These are phyloP conservation scores for Crypturellus tataupa DNA, from an alignment of 2,797 vertebrate species.

Conservation along the genomic window DNA sequence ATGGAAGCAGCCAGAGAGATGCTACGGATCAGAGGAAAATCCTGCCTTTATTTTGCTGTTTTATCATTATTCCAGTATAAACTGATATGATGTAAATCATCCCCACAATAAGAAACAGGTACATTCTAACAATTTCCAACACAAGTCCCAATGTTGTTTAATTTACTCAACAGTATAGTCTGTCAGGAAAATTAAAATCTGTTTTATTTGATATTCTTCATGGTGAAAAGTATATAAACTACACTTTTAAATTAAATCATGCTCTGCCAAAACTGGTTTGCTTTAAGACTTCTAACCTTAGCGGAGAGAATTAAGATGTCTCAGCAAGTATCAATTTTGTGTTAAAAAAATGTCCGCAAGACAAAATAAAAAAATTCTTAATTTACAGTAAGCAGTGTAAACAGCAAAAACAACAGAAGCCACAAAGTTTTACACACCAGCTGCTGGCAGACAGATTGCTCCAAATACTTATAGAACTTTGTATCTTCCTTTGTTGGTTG, in stretches of 20 bases:
- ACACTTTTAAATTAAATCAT: constrained; percentile 67
- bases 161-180: constrained; percentile 45
- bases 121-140: constrained; percentile 60
- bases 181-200: constrained; percentile 60
- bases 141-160: constrained; percentile 50
- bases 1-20: constrained; percentile 41
- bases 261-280: constrained; percentile 52
- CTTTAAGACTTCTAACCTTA: constrained; percentile 68
- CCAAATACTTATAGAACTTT: constrained; percentile 91
- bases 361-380: constrained; percentile 77
- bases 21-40: constrained; percentile 49
- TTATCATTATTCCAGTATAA: constrained; percentile 56
- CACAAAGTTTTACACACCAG: constrained; percentile 75
- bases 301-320: constrained; percentile 65
- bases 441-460: constrained; percentile 58
- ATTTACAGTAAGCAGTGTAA: constrained; percentile 83
- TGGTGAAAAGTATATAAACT: constrained; percentile 72
- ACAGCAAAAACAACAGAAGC: constrained; percentile 76
- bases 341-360: constrained; percentile 79
- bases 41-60: constrained; percentile 64
- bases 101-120: constrained; percentile 18
- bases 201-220: constrained; percentile 63
- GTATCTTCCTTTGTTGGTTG: constrained; percentile 98
- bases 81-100: constrained; percentile 1
- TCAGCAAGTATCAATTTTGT: constrained; percentile 76